These are phyloP conservation scores for Phenganax subtilis DNA, from an alignment of 92 coral and sea anemone genomes.

Conservation along the genomic window DNA sequence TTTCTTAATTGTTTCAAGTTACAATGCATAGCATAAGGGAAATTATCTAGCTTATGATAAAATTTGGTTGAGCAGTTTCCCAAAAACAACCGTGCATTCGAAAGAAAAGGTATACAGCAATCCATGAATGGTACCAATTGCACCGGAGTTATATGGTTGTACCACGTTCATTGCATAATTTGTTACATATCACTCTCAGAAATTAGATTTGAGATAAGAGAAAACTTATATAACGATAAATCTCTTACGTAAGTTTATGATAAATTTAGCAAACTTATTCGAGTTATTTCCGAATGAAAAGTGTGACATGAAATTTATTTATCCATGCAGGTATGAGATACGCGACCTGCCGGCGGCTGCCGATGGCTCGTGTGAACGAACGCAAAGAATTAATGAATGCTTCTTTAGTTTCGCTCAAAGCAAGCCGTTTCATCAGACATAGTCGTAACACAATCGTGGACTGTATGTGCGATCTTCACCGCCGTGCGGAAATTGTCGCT, in stretches of 20 bases:
- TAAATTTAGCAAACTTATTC: background rate
- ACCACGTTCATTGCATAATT: background rate
- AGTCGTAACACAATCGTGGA: background rate
- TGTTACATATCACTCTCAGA: background rate
- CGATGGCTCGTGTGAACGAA: background rate
- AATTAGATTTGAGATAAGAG: background rate
- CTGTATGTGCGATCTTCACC: too few relatives aligned
- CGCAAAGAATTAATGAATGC: background rate
- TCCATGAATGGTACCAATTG: too few relatives aligned
- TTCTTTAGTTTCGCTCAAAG: background rate
- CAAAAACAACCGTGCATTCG: too few relatives aligned
- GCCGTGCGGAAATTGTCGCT: too few relatives aligned
- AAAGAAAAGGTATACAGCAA: too few relatives aligned
- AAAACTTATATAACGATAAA: background rate
- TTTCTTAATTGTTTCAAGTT: too few relatives aligned
- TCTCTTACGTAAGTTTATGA: background rate
- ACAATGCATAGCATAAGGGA: too few relatives aligned
- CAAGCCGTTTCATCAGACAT: background rate
- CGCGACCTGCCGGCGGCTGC: background rate
- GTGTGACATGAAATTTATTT: background rate
- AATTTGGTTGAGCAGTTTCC: too few relatives aligned
- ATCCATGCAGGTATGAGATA: background rate
- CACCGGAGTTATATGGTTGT: background rate
- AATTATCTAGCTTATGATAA: too few relatives aligned
- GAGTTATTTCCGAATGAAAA: background rate